These are phyloP conservation scores for Elysia crispata DNA, from an alignment of 2,888 invertebrate genomes.

Conservation along the genomic window DNA sequence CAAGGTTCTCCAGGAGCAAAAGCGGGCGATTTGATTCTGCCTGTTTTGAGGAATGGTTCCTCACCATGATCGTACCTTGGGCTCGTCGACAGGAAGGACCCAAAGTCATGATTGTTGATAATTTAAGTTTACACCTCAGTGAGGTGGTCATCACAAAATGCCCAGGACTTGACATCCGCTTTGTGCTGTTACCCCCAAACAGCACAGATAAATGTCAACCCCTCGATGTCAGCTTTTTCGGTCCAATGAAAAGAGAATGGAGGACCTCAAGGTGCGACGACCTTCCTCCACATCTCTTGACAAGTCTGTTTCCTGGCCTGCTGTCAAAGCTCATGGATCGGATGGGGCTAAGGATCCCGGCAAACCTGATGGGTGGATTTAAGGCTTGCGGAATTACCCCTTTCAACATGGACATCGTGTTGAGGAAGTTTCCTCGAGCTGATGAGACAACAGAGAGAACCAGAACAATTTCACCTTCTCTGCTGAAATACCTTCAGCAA, in stretches of 20 bases:
- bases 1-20: conserved; percentile 73
- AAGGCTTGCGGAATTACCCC: no score
- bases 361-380: conserved; percentile 4
- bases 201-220: conserved; percentile 57
- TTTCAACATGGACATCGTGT: no score
- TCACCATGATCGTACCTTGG: conserved; percentile 59
- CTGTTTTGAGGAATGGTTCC: conserved; percentile 71
- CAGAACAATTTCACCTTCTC: no score
- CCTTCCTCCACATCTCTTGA: no score
- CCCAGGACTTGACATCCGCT: conserved; percentile 71
- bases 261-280: neutral
- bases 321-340: conserved; percentile 17
- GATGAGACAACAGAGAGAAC: no score
- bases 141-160: conserved; percentile 64
- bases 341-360: neutral
- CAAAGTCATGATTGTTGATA: conserved; percentile 76
- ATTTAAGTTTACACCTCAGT: conserved; percentile 49
- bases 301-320: conserved; percentile 25
- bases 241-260: conserved; percentile 38
- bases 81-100: conserved; percentile 61
- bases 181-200: conserved; percentile 59
- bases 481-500: no score
- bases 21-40: conserved; percentile 72
- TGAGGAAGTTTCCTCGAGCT: no score
- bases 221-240: conserved; percentile 52